Evolutionary conservation across 2,888 invertebrate genomes (phyloP), one percentile per base, ranked within the genome.

Genomic region (Drosophila emarginata): DNA sequence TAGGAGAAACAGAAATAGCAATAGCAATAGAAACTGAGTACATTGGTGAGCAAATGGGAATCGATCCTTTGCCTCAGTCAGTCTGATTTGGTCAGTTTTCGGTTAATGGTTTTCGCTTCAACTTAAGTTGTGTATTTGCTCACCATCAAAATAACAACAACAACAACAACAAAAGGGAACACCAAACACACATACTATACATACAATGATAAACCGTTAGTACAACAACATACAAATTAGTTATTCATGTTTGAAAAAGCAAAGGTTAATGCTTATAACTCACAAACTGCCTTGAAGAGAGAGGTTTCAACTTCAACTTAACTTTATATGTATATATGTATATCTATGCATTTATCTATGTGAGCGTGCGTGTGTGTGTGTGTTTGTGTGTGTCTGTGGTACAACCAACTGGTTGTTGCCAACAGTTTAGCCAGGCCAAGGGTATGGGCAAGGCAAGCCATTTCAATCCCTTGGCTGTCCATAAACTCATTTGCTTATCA

Each of bases 401-500:
- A 45, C 12, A 45, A 12, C 18, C 45, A 45, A 32, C 32, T 32
- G 32, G 32, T 32, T 32, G 45, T 21, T 45, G 21, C 18, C 18
- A 21, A 45, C 45, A 45, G 45, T 45, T 45, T 45, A 45, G 45
- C 45, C 45, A 7, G 32, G 32, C 9, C 11, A 9, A 9, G 32
- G 32, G 32, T 32, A 7, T 9, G 32, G 32, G 32, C 45, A 45
- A 45, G 45, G 12, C 45, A 45, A 45, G 40, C 40, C 40, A 45
- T 45, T 45, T 50, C 28, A 58, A 67, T 64, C 67, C 74, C 74
- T 62, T 66, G 72, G 67, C 64, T 79, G 72, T 76, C 80, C 84
- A 86, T 87, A 83, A 87, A 83, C 84, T 78, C 73, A 78, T 88
- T 87, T 88, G 75, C 72, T 80, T 88, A 88, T 86, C 78, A 78